Conservation (phyloP, 1,140 invertebrate genomes). For the Venturia canescens region DNA sequence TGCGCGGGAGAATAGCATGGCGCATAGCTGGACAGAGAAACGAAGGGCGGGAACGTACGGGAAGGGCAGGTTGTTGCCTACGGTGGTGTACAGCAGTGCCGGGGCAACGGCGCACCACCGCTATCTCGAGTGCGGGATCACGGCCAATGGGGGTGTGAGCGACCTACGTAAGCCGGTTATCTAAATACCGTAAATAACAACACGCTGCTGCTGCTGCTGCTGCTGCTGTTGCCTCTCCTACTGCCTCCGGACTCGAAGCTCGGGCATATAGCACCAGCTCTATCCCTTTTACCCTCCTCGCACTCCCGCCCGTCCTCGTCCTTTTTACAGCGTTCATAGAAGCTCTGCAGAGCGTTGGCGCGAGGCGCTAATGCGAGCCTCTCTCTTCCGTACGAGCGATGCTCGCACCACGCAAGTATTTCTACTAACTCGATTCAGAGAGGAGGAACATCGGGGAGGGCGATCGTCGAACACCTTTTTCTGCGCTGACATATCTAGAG, state of each 20-base stretch:
- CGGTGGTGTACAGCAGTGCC: constrained; percentile 30
- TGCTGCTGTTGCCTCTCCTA: constrained; percentile 43
- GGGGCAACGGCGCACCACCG: constrained; percentile 43
- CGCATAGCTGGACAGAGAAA: constrained; percentile 15
- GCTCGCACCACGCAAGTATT: constrained; percentile 32
- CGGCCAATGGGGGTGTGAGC: constrained; percentile 68
- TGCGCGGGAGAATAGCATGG: too few species aligned
- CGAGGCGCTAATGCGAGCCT: constrained; percentile 39
- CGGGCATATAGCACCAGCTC: constrained; percentile 40
- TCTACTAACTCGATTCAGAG: not conserved
- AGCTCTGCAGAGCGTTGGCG: not conserved
- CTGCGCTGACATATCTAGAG: too few species aligned
- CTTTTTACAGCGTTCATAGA: not conserved
- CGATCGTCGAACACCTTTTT: not conserved
- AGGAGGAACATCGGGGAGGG: not conserved
- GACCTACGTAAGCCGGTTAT: constrained; percentile 74
- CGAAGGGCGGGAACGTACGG: constrained; percentile 5
- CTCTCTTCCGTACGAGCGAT: constrained; percentile 12
- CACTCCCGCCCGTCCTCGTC: not conserved
- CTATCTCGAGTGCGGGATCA: constrained; percentile 67
- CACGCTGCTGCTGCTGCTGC: constrained; percentile 59
- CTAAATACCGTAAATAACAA: constrained; percentile 77
- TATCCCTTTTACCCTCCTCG: constrained; percentile 11
- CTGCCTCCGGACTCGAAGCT: constrained; percentile 50
- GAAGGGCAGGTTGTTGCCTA: constrained; percentile 47